These are phyloP conservation scores for Pandemis corylana DNA, from an alignment of 2,888 invertebrate genomes.

Conservation along the genomic window DNA sequence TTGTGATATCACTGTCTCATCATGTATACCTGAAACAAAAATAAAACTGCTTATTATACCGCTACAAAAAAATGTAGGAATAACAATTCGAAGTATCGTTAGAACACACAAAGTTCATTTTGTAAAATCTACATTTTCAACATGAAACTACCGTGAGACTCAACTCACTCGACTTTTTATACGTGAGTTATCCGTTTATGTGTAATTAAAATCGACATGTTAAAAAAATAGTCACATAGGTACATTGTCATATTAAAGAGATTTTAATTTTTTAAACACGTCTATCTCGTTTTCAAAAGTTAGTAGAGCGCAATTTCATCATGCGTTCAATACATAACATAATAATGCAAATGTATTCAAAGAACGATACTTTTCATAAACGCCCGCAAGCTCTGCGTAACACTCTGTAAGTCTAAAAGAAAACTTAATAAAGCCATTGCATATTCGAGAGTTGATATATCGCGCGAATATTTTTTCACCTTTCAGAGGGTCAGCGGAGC, in stretches of 20 bases:
- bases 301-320: neutral
- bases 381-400: neutral
- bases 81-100: no score
- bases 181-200: no score
- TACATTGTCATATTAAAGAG: no score
- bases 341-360: neutral
- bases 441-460: constrained; percentile 6
- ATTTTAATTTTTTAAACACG: no score
- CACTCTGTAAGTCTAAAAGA: neutral
- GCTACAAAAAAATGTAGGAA: no score
- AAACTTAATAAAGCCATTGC: constrained; percentile 1
- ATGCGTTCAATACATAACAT: neutral
- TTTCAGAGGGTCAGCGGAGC: constrained; percentile 10
- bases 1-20: constrained; percentile 5
- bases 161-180: no score
- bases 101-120: no score
- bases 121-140: no score
- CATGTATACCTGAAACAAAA: constrained; percentile 32
- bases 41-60: no score
- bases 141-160: no score
- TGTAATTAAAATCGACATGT: no score
- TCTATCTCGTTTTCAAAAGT: neutral
- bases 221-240: no score
- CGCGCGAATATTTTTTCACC: constrained; percentile 13
- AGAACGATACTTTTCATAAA: neutral